These are phyloP conservation scores for Sinonovacula constricta DNA, from an alignment of 1,140 invertebrate genomes.

Conservation along the genomic window DNA sequence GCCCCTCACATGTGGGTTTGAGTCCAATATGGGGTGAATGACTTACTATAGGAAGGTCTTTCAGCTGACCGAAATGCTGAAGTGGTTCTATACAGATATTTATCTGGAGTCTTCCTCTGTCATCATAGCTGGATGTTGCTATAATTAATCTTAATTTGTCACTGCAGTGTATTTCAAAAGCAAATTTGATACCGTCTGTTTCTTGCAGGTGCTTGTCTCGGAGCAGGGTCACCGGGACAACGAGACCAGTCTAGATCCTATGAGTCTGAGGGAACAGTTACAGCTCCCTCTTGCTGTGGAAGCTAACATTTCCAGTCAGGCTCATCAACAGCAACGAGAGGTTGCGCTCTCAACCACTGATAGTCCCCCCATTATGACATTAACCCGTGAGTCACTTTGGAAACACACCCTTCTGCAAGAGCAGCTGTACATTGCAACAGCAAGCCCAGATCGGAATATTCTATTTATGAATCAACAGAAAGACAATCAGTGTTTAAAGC, in stretches of 20 bases:
- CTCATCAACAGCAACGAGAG: not conserved
- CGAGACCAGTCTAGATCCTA: constrained; percentile 24
- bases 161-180: too few species aligned
- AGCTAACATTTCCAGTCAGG: not conserved
- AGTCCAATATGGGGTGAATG: too few species aligned
- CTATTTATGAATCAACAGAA: constrained; percentile 44
- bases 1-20: too few species aligned
- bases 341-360: constrained; percentile 31
- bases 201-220: constrained; percentile 74
- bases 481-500: constrained; percentile 9
- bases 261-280: constrained; percentile 23
- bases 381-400: constrained; percentile 67
- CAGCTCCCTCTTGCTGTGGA: constrained; percentile 10
- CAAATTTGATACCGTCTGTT: too few species aligned
- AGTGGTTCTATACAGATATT: too few species aligned
- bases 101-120: too few species aligned
- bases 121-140: too few species aligned
- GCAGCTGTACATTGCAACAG: constrained; percentile 66
- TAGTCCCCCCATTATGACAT: constrained; percentile 23
- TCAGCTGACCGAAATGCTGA: too few species aligned
- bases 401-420: constrained; percentile 72
- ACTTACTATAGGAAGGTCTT: too few species aligned
- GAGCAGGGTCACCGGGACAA: constrained; percentile 65
- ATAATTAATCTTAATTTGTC: too few species aligned
- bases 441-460: constrained; percentile 54